Base-by-base conservation (phyloP, 2,888 invertebrate genomes). In the Stomorhina lunata region DNA sequence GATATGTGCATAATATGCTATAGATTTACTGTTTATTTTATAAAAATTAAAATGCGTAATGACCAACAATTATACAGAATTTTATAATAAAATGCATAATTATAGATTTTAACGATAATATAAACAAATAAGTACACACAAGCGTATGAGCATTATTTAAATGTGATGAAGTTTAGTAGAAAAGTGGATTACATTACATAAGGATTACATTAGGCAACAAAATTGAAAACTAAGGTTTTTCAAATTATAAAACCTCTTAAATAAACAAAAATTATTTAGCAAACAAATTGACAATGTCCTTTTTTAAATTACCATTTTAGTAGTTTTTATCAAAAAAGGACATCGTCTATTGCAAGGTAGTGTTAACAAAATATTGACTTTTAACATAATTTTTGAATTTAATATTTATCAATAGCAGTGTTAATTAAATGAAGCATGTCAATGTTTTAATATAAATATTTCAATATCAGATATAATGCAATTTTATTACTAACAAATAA, bases 371-470 rank as follows among this genome's bases (percentile, higher is more conserved):
- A n/a, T n/a, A n/a, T n/a, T n/a, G n/a, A n/a, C n/a, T n/a, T n/a
- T n/a, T n/a, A n/a, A 43, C n/a, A 43, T 7, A 15, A 15, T 20
- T 32, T 29, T n/a, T 0, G 6, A 45, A 43, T 43, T 43, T 5
- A 34, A 15, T 29, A 66, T 66, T 22, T 66, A 22, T 34, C 66
- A 66, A 34, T 10, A 34, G 9, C 1, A 34, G 22, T 34, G 50
- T 34, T 66, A 50, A 66, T 66, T 66, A 37, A n/a, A 34, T 50
- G 22, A 12, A 66, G 25, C 10, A 61, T 69, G 45, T n/a, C 20
- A 37, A 37, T 61, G 48, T 17, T 61, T 17, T 50, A 72, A 72
- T 48, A 34, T 4, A 12, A n/a, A n/a, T n/a, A n/a, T 48, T 20
- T 59, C 50, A 72, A 29, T 40, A 50, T 22, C 15, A 34, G 15